phyloP scores from a whole-genome alignment of 2,888 invertebrate species.

The Synergus japonicus region DNA sequence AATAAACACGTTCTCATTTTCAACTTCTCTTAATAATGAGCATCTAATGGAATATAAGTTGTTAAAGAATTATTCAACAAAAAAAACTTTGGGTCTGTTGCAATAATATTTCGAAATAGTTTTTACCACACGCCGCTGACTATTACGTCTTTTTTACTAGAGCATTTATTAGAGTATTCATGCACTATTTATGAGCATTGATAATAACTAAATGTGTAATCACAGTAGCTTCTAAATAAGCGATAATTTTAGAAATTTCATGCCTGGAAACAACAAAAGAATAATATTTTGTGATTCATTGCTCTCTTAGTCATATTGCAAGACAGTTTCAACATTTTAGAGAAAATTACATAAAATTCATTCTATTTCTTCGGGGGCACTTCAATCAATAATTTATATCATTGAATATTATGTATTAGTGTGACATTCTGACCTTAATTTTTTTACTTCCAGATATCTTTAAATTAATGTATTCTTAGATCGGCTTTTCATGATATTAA shows the following conservation, averaged over 20 bases:
- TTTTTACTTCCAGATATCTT: background rate
- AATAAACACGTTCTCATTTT: background rate
- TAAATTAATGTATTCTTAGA: background rate
- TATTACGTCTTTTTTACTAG: background rate
- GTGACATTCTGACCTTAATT: background rate
- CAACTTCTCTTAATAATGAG: background rate
- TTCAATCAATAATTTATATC: background rate
- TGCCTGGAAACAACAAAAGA: no score
- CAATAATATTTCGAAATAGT: background rate
- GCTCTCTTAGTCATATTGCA: no score
- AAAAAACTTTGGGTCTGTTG: slow-evolving; percentile 3
- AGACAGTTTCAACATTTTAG: no score
- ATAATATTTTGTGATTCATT: no score
- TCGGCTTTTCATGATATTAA: background rate
- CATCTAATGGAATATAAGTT: background rate
- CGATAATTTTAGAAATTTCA: no score
- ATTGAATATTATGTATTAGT: background rate
- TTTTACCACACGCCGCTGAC: background rate
- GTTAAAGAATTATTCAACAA: background rate
- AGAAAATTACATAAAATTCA: no score
- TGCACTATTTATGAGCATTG: no score
- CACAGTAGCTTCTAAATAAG: no score
- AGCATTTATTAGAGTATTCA: background rate
- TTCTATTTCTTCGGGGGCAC: no score
- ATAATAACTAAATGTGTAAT: no score